Percentiles rank a stretch among this genome's conserved stretches.
Conservation (phyloP, 2,888 invertebrate species). For the Tinea trinotella region DNA sequence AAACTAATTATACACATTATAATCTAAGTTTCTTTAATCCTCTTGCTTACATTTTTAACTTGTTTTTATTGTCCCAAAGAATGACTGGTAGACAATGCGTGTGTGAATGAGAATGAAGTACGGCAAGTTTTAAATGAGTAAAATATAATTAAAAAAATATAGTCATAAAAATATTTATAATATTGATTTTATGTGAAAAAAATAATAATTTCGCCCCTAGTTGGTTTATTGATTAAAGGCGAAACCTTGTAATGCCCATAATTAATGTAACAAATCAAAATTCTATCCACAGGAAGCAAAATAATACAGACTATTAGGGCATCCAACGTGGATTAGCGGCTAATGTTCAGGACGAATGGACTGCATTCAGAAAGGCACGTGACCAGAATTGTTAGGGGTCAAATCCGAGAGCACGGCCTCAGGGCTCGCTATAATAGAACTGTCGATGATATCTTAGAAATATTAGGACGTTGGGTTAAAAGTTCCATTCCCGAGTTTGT, state of each 20-base stretch:
- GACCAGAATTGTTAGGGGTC: constrained; percentile 17
- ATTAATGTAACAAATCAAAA: constrained; percentile 22
- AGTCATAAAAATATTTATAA: no score
- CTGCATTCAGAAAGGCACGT: constrained; percentile 19
- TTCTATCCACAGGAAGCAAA: constrained; percentile 22
- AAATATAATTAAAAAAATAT: no score
- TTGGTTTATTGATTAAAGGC: no score
- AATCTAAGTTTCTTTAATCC: no score
- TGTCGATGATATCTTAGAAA: constrained; percentile 16
- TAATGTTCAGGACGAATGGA: constrained; percentile 20
- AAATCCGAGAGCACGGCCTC: constrained; percentile 5
- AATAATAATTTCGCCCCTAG: no score
- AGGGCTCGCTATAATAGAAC: constrained; percentile 10
- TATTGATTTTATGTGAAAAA: no score
- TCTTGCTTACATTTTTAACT: no score
- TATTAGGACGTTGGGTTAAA: constrained; percentile 4
- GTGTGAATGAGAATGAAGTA: no score
- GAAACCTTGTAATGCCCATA: constrained; percentile 18
- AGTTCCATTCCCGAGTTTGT: background rate
- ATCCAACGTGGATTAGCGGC: constrained; percentile 19
- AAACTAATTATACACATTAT: no score
- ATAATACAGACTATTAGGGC: constrained; percentile 19
- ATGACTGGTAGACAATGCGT: no score
- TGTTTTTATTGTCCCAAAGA: no score
- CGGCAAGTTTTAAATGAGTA: no score